phyloP scores from a whole-genome alignment of 2,113 vertebrate genomes.

The Mellivora capensis region DNA sequence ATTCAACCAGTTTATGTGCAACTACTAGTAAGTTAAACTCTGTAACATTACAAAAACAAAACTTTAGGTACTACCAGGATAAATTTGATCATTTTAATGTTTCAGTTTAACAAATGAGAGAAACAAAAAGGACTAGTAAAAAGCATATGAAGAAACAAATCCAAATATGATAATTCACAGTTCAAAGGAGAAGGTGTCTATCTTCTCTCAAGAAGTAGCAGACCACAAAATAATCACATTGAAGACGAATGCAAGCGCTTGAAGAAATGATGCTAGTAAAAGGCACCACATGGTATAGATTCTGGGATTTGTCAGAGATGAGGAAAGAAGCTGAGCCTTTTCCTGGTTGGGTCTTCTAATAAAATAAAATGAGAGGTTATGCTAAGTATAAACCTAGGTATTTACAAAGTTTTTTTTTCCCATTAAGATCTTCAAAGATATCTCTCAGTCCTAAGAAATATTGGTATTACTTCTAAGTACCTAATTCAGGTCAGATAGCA shows the following conservation, averaged over 20 bases:
- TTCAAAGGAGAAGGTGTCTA: constrained; percentile 18
- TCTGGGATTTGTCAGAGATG: constrained; percentile 54
- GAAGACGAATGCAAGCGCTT: background rate
- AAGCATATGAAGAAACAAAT: background rate
- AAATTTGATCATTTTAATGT: background rate
- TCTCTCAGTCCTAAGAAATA: background rate
- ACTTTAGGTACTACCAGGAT: background rate
- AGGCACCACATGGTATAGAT: background rate
- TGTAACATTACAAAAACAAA: background rate
- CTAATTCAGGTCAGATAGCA: background rate
- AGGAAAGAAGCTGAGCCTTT: background rate
- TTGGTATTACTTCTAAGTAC: background rate
- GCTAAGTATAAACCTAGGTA: background rate
- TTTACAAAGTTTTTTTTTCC: background rate
- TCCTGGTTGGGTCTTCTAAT: background rate
- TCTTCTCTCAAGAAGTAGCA: constrained; percentile 20
- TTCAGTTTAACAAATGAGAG: background rate
- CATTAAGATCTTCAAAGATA: background rate
- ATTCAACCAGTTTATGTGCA: background rate
- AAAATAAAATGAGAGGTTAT: constrained; percentile 15
- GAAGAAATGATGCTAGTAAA: background rate
- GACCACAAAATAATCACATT: constrained; percentile 28
- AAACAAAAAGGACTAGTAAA: constrained; percentile 7
- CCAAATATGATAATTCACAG: constrained; percentile 29
- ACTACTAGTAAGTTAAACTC: background rate